Base-by-base conservation (phyloP, 2,797 vertebrate species). In the Etheostoma nigrum region DNA sequence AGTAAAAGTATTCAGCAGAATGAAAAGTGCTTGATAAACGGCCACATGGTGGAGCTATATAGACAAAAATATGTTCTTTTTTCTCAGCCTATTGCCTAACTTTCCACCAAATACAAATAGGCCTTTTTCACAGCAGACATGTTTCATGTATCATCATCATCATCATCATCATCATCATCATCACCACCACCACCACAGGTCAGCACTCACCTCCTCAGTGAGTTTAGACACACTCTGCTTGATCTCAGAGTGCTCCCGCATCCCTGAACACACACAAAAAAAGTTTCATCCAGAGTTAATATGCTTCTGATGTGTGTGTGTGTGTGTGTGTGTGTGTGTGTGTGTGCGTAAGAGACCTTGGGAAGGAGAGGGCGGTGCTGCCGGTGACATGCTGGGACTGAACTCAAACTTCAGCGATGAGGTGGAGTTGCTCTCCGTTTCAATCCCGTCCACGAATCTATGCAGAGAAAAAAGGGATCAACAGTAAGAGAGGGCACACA, bases 381-480 rank as follows among this genome's bases (percentile, higher is more conserved):
- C 83, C 23, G 91, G 89, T 30, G 93, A 90, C 62, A 88, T 64
- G 47, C 86, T 92, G 55, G 93, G 84, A 73, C 86, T 94, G 85
- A 96, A 96, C 92, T 96, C 96, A 86, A 96, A 96, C 83, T 89
- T 96, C 82, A 93, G 95, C 0, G 91, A 89, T 1, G 89, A 92
- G 23, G 74, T 86, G 67, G 86, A 91, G 58, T 78, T 93, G 78
- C 78, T 93, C 73, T 96, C 95, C 0, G 94, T 95, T 89, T 96
- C 96, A 16, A 95, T 96, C 54, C 96, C 96, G 5, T 96, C 96
- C 81, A 96, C 96, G 72, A 96, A 96, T 78, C 96, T 96, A 23
- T 58, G 74, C 33, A 79, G 49, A 78, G 36, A 40, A 51, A 60
- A 44, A 44, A 44, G 52, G 47, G 73, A 74, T 72, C 58, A 27